A percentile compares a stretch with the other conserved stretches of the same genome.
Conservation (phyloP, 2,113 vertebrate genomes). For the Muntiacus reevesi region DNA sequence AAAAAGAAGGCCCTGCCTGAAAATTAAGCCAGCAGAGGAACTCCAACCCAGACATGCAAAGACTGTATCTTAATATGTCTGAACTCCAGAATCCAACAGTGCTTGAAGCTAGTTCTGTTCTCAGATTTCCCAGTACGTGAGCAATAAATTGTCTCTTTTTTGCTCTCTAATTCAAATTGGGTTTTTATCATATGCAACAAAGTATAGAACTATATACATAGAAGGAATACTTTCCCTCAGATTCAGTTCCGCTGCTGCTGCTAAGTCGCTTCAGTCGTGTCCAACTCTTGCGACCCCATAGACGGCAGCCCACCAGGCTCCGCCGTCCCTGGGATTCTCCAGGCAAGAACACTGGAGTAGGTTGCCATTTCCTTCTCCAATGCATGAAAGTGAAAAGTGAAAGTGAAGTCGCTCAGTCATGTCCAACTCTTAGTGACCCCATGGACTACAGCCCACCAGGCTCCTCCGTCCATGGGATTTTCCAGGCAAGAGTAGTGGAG, state of each 20-base stretch:
- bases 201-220: background rate
- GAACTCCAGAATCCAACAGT: background rate
- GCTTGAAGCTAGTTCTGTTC: background rate
- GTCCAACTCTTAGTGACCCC: too few relatives aligned
- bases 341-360: too few relatives aligned
- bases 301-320: accelerated
- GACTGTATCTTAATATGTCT: background rate
- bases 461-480: too few relatives aligned
- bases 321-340: background rate
- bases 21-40: background rate
- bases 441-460: too few relatives aligned
- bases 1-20: background rate
- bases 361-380: too few relatives aligned
- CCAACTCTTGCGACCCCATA: background rate
- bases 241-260: too few relatives aligned
- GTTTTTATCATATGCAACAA: background rate
- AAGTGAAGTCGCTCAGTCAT: too few relatives aligned
- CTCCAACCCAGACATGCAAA: background rate
- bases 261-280: background rate
- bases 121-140: background rate
- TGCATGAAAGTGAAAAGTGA: too few relatives aligned
- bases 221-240: background rate
- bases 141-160: background rate
- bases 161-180: background rate
- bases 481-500: too few relatives aligned